A percentile compares a stretch with the other conserved stretches of the same genome.
Evolutionary conservation across 92 coral and sea anemone species (phyloP).

Genomic region (Phymanthus crucifer): DNA sequence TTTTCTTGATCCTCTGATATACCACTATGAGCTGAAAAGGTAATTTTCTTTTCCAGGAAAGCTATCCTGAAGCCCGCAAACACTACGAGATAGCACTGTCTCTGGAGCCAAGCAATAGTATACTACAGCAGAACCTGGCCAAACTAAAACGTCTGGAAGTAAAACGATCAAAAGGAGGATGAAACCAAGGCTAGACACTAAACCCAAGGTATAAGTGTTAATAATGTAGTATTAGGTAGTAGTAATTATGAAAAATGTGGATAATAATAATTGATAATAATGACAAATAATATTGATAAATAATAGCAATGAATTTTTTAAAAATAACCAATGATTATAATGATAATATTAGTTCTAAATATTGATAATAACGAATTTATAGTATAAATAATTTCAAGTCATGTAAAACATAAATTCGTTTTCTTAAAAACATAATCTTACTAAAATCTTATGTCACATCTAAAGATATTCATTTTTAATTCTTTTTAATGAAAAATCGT

Average conservation of each 20-base stretch:
- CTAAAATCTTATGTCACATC: not conserved
- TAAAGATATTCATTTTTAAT: not conserved
- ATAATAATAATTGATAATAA: not conserved
- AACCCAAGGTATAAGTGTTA: not conserved
- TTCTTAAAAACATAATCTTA: not conserved
- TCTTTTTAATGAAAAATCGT: too few relatives aligned
- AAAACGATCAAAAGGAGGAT: conserved; percentile 13
- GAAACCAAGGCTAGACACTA: not conserved
- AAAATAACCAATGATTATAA: too few relatives aligned
- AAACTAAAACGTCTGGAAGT: conserved; percentile 63
- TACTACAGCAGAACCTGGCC: conserved; percentile 64
- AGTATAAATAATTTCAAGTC: not conserved
- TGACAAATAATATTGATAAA: not conserved
- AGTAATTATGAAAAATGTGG: too few relatives aligned
- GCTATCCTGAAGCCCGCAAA: conserved; percentile 52
- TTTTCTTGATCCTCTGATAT: too few relatives aligned
- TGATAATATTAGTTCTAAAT: not conserved
- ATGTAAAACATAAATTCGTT: not conserved
- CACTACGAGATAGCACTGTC: conserved; percentile 73
- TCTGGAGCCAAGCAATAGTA: conserved; percentile 63
- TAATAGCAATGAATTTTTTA: too few relatives aligned
- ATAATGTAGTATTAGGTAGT: too few relatives aligned
- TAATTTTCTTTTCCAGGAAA: conserved; percentile 37
- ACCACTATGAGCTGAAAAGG: too few relatives aligned
- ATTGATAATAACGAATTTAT: not conserved